These are phyloP conservation scores for Keiferia lycopersicella DNA, from an alignment of 2,888 invertebrate genomes.

Conservation along the genomic window DNA sequence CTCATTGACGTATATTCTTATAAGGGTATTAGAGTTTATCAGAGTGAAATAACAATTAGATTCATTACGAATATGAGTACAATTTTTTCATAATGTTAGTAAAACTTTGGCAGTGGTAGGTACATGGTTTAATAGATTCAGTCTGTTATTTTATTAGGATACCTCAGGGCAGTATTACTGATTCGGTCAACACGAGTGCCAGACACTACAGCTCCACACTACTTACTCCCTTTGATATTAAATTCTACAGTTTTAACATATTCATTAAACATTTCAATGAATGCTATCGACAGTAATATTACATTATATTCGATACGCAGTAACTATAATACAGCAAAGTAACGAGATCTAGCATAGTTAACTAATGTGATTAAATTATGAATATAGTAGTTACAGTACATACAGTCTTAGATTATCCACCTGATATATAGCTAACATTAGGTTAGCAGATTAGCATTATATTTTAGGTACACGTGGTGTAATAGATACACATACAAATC, in stretches of 20 bases:
- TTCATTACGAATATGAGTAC: not conserved
- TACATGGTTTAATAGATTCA: constrained; percentile 63
- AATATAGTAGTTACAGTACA: constrained; percentile 45
- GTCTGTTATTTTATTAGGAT: constrained; percentile 45
- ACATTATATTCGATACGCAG: constrained; percentile 34
- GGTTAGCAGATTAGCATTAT: constrained; percentile 36
- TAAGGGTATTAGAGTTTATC: not conserved
- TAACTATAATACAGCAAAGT: constrained; percentile 44
- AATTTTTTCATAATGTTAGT: constrained; percentile 46
- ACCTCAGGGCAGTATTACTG: not conserved
- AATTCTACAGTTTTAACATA: constrained; percentile 33
- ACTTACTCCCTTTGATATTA: not conserved
- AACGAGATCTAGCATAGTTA: constrained; percentile 73
- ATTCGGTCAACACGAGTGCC: not conserved
- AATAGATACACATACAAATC: constrained; percentile 13
- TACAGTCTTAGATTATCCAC: constrained; percentile 70
- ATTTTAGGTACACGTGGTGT: too few species aligned
- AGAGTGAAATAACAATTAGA: not conserved
- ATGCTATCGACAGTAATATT: not conserved
- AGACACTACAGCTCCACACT: not conserved
- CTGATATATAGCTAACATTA: constrained; percentile 56
- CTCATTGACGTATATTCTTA: not conserved
- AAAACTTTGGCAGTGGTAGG: constrained; percentile 75
- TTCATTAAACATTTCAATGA: constrained; percentile 36
- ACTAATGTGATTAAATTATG: constrained; percentile 1